phyloP scores from a whole-genome alignment of 2,113 vertebrate species.

The Crotalus viridis region DNA sequence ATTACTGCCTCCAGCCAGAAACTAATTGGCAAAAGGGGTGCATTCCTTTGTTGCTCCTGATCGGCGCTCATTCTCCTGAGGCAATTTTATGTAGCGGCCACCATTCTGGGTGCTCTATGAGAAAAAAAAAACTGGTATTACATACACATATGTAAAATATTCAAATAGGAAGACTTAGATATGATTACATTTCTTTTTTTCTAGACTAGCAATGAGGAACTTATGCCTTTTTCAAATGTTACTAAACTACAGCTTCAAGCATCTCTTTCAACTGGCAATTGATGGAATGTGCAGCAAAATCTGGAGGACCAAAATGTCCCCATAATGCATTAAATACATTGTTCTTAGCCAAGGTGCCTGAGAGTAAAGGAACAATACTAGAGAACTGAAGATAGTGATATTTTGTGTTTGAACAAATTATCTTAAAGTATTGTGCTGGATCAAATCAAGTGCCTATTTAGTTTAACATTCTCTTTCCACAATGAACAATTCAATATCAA shows the following conservation, averaged over 20 bases:
- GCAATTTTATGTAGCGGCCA: no score
- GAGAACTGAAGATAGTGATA: neutral
- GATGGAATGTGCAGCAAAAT: neutral
- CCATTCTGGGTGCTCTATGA: no score
- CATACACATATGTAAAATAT: neutral
- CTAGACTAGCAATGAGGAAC: neutral
- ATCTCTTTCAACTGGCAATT: neutral
- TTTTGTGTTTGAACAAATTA: neutral
- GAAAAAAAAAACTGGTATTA: neutral
- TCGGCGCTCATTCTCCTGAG: no score
- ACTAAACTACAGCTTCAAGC: neutral
- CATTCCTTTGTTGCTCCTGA: no score
- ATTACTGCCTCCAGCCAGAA: no score
- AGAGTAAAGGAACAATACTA: neutral
- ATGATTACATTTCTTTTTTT: neutral
- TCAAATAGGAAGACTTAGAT: neutral
- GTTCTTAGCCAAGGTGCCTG: neutral
- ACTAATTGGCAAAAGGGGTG: no score
- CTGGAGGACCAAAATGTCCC: neutral
- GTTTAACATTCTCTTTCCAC: neutral
- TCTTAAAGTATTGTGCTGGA: neutral
- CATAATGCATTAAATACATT: neutral
- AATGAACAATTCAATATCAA: neutral
- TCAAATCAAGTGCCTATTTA: neutral
- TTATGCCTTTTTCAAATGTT: neutral